A percentile compares a stretch with the other conserved stretches of the same genome.
Conservation (phyloP, 2,888 invertebrate genomes). For the Mythimna lalbum region DNA sequence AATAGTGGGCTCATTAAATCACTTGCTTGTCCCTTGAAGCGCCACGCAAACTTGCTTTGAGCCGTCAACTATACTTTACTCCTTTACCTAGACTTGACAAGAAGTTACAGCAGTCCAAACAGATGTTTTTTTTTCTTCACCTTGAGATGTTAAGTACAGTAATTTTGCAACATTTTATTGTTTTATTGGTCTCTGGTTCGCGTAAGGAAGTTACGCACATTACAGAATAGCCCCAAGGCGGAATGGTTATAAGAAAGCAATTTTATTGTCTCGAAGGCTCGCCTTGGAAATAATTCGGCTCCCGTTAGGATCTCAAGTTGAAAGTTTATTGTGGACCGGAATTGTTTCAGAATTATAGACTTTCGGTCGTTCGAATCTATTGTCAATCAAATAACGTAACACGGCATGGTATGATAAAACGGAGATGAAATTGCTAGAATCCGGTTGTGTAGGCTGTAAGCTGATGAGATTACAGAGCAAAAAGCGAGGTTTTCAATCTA, state of each 20-base stretch:
- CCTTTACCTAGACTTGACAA: constrained; percentile 63
- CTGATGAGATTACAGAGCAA: constrained; percentile 78
- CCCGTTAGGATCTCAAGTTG: constrained; percentile 76
- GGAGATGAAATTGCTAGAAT: constrained; percentile 59
- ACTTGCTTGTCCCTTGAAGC: constrained; percentile 63
- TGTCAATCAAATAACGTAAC: constrained; percentile 66
- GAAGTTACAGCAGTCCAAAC: constrained; percentile 61
- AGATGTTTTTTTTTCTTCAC: constrained; percentile 67
- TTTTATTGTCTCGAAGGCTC: constrained; percentile 80
- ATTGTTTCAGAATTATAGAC: constrained; percentile 76
- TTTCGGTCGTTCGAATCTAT: constrained; percentile 67
- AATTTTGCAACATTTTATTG: constrained; percentile 81
- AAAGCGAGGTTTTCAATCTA: constrained; percentile 82
- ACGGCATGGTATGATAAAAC: constrained; percentile 48
- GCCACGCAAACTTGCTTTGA: constrained; percentile 58
- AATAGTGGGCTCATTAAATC: constrained; percentile 66
- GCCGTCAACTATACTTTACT: constrained; percentile 65
- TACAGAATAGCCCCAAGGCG: constrained; percentile 74
- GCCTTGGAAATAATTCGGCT: constrained; percentile 78
- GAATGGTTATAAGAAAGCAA: constrained; percentile 81
- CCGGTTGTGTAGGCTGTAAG: constrained; percentile 67
- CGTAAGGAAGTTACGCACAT: constrained; percentile 76
- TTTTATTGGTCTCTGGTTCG: constrained; percentile 77
- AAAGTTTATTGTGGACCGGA: constrained; percentile 77
- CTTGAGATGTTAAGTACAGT: constrained; percentile 71